Conservation (phyloP, 2,113 vertebrate species). For the Nicator chloris region DNA sequence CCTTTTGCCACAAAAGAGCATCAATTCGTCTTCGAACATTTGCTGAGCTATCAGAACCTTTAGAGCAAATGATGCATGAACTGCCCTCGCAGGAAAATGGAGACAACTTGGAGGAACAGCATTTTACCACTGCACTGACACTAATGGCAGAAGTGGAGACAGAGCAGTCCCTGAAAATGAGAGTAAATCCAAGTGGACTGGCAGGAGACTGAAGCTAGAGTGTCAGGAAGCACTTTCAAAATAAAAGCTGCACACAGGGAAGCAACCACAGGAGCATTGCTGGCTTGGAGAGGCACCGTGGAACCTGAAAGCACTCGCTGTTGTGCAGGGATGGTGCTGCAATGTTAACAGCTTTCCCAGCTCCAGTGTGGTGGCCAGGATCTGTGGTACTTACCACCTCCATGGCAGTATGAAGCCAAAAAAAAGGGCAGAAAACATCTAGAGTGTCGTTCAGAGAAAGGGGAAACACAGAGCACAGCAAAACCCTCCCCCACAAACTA, state of each 20-base stretch:
- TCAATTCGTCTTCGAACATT: constrained; percentile 38
- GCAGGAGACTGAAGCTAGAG: background rate
- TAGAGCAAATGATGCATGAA: constrained; percentile 51
- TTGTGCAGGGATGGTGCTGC: background rate
- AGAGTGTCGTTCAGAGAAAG: background rate
- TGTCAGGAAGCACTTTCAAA: background rate
- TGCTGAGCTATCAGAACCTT: constrained; percentile 63
- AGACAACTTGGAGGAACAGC: constrained; percentile 39
- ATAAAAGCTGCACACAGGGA: background rate
- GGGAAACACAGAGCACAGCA: background rate
- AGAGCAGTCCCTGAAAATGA: constrained; percentile 45
- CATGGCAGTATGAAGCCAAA: background rate
- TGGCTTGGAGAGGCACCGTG: background rate
- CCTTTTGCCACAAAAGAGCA: constrained; percentile 42
- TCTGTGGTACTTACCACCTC: background rate
- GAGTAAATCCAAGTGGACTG: constrained; percentile 19
- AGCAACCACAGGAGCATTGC: background rate
- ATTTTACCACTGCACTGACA: constrained; percentile 48
- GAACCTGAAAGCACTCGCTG: accelerated
- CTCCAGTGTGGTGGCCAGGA: background rate
- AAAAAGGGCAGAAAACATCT: background rate
- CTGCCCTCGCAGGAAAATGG: constrained; percentile 32
- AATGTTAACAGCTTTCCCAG: background rate
- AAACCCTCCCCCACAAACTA: background rate
- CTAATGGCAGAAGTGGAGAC: constrained; percentile 40